Conservation (phyloP, 2,888 invertebrate species). For the Embidobia sp. region DNA sequence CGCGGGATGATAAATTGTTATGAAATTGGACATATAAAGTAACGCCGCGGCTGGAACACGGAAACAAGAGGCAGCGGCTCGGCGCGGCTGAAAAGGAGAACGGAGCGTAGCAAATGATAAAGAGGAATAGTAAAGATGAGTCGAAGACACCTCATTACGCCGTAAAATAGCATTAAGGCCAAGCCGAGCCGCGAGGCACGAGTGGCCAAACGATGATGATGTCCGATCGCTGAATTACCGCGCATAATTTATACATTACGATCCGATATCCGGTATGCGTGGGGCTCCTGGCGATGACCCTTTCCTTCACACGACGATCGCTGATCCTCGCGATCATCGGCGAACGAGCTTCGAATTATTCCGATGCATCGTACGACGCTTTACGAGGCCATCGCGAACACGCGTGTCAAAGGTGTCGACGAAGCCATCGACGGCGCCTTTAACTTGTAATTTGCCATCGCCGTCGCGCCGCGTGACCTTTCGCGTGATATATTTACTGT, state of each 20-base stretch:
- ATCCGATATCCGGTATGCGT: slow-evolving; percentile 72
- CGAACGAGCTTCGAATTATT: slow-evolving; percentile 49
- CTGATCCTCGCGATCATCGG: slow-evolving; percentile 47
- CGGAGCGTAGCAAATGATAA: slow-evolving; percentile 70
- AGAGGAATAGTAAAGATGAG: slow-evolving; percentile 70
- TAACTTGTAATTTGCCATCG: slow-evolving; percentile 39
- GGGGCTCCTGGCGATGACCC: slow-evolving; percentile 66
- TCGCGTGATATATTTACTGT: slow-evolving; percentile 52
- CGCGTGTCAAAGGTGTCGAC: slow-evolving; percentile 55
- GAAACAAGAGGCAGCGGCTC: slow-evolving; percentile 23
- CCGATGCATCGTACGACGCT: slow-evolving; percentile 25
- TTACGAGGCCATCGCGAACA: slow-evolving; percentile 35
- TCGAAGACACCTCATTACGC: slow-evolving; percentile 77
- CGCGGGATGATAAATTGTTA: slow-evolving; percentile 25
- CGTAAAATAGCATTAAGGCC: slow-evolving; percentile 69
- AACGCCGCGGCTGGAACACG: slow-evolving; percentile 29
- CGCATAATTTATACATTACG: slow-evolving; percentile 73
- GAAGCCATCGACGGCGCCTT: slow-evolving; percentile 35
- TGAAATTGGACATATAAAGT: slow-evolving; percentile 38
- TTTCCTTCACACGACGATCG: slow-evolving; percentile 43
- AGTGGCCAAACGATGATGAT: slow-evolving; percentile 67
- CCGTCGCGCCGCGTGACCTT: slow-evolving; percentile 43
- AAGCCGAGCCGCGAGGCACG: slow-evolving; percentile 54
- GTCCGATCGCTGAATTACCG: slow-evolving; percentile 72
- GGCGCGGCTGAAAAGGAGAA: slow-evolving; percentile 32